A percentile compares a stretch with the other conserved stretches of the same genome.
Evolutionary conservation across 2,888 invertebrate genomes (phyloP).

Genomic region (Philereme vetulata): DNA sequence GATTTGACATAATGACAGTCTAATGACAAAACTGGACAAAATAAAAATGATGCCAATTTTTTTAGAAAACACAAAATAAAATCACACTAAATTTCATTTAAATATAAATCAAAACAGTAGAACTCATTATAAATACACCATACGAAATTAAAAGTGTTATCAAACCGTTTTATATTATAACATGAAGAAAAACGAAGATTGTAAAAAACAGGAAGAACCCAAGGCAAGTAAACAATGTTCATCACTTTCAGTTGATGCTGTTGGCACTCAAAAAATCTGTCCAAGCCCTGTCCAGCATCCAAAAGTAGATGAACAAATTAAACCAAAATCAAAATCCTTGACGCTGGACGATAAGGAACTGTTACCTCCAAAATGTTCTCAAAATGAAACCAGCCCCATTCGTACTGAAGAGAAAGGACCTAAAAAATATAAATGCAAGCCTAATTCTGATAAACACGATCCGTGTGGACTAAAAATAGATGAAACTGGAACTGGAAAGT

Average conservation of each 20-base stretch:
- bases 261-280: too few species aligned
- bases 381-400: neutral
- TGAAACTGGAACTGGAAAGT: neutral
- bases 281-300: too few species aligned
- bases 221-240: too few species aligned
- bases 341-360: too few species aligned
- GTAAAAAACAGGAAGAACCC: neutral
- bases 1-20: too few species aligned
- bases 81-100: neutral
- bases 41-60: neutral
- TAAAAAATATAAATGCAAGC: constrained; percentile 16
- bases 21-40: neutral
- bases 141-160: neutral
- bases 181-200: constrained; percentile 3
- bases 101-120: neutral
- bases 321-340: neutral
- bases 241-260: too few species aligned
- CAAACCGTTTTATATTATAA: neutral
- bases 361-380: constrained; percentile 21
- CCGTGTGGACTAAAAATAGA: constrained; percentile 19
- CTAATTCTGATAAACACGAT: constrained; percentile 7
- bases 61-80: neutral
- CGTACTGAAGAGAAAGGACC: constrained; percentile 9
- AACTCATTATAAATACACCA: neutral
- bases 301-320: neutral